Evolutionary conservation across 2,797 vertebrate genomes (phyloP).

Genomic region (Coilia nasus): DNA sequence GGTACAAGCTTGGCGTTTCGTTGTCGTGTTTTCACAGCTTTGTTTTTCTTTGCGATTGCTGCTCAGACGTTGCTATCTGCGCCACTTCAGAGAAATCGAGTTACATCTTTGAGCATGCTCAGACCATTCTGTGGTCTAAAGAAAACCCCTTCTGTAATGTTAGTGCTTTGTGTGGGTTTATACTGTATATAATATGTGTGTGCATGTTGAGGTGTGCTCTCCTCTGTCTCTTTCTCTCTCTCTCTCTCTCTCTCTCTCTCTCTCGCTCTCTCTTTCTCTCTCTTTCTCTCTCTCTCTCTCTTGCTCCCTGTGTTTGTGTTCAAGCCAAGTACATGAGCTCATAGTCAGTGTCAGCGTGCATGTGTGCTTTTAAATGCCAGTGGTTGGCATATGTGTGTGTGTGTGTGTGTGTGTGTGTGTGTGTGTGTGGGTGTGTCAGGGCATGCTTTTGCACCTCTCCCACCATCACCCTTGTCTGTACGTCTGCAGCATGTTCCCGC

Average conservation of each 20-base stretch:
- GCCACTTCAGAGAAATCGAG: not conserved
- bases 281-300: no score
- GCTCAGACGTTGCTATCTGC: not conserved
- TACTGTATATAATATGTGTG: not conserved
- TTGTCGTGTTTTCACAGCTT: constrained; percentile 1
- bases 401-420: constrained; percentile 31
- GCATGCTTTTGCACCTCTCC: not conserved
- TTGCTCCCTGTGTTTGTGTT: not conserved
- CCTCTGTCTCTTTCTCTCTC: no score
- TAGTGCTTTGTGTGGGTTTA: not conserved
- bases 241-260: no score
- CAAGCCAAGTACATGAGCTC: not conserved
- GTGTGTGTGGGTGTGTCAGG: not conserved
- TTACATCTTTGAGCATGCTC: not conserved
- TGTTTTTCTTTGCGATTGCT: not conserved
- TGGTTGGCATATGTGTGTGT: not conserved
- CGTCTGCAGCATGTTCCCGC: not conserved
- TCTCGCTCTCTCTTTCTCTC: no score
- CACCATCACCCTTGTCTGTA: not conserved
- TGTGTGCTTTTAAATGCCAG: not conserved
- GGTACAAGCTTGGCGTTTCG: not conserved
- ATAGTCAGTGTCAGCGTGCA: not conserved
- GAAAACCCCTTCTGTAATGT: not conserved
- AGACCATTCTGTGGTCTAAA: not conserved
- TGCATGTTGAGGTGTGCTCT: not conserved